These are phyloP conservation scores for Vipera latastei DNA, from an alignment of 2,797 vertebrate species.

Conservation along the genomic window DNA sequence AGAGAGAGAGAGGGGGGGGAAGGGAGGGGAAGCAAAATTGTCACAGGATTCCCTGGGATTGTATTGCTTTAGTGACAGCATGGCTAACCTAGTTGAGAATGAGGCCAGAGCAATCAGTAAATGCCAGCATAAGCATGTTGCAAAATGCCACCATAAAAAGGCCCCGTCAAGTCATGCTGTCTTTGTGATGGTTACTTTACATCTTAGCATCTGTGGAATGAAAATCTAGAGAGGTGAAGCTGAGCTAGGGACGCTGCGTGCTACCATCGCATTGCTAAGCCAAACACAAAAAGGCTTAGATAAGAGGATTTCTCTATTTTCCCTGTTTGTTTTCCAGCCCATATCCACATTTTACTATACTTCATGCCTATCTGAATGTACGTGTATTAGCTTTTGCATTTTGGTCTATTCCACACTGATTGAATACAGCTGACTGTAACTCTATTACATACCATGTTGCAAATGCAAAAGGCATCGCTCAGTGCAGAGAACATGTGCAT, in stretches of 20 bases:
- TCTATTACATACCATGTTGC: background rate
- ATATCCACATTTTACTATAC: background rate
- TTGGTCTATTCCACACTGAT: background rate
- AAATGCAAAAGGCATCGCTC: background rate
- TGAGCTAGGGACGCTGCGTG: background rate
- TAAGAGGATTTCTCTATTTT: background rate
- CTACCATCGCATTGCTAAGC: background rate
- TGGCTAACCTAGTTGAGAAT: background rate
- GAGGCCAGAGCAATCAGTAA: background rate
- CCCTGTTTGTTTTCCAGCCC: background rate
- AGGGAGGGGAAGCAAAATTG: background rate
- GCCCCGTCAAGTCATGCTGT: conserved; percentile 74
- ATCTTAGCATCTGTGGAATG: conserved; percentile 84
- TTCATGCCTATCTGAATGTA: background rate
- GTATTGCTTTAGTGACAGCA: background rate
- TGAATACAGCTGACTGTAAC: background rate
- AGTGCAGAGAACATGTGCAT: background rate
- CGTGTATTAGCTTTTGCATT: background rate
- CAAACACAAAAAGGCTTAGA: background rate
- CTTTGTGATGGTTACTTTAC: conserved; percentile 47
- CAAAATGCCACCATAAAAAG: conserved; percentile 71
- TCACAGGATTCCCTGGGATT: background rate
- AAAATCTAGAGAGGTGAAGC: conserved; percentile 46
- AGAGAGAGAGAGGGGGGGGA: too few relatives aligned
- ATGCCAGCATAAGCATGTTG: conserved; percentile 22